Percentiles rank a stretch among this genome's conserved stretches.
Evolutionary conservation across 2,888 invertebrate genomes (phyloP).

Genomic region (Drosophila ezoana): DNA sequence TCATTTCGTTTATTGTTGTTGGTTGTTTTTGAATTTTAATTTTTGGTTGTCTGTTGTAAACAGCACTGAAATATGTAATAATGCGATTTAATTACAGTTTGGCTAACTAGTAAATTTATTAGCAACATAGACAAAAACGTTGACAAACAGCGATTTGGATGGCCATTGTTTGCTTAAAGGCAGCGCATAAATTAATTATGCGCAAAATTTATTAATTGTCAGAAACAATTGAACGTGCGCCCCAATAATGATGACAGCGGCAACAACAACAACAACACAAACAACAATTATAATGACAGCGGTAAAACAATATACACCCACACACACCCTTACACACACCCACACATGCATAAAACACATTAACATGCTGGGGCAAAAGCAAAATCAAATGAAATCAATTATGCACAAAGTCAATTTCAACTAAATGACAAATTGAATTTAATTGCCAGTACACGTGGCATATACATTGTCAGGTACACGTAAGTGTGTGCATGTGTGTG

Average conservation of each 20-base stretch:
- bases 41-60: neutral
- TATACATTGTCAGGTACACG: slow-evolving; percentile 13
- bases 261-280: slow-evolving; percentile 17
- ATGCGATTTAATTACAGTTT: slow-evolving; percentile 60
- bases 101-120: slow-evolving; percentile 59
- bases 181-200: slow-evolving; percentile 70
- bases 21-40: neutral
- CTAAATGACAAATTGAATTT: slow-evolving; percentile 73
- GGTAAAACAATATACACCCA: slow-evolving; percentile 38
- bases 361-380: slow-evolving; percentile 21
- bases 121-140: slow-evolving; percentile 32
- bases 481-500: neutral
- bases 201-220: slow-evolving; percentile 72
- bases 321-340: neutral
- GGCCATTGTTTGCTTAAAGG: slow-evolving; percentile 63
- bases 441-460: slow-evolving; percentile 60
- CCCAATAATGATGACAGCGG: slow-evolving; percentile 27
- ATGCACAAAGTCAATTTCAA: slow-evolving; percentile 68
- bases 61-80: slow-evolving; percentile 27
- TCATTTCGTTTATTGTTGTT: neutral
- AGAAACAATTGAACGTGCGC: slow-evolving; percentile 66
- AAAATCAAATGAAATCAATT: slow-evolving; percentile 74
- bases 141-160: slow-evolving; percentile 40
- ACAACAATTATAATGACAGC: slow-evolving; percentile 44
- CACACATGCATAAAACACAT: neutral